These are phyloP conservation scores for Mus pahari DNA, from an alignment of 2,113 vertebrate genomes.

Conservation along the genomic window DNA sequence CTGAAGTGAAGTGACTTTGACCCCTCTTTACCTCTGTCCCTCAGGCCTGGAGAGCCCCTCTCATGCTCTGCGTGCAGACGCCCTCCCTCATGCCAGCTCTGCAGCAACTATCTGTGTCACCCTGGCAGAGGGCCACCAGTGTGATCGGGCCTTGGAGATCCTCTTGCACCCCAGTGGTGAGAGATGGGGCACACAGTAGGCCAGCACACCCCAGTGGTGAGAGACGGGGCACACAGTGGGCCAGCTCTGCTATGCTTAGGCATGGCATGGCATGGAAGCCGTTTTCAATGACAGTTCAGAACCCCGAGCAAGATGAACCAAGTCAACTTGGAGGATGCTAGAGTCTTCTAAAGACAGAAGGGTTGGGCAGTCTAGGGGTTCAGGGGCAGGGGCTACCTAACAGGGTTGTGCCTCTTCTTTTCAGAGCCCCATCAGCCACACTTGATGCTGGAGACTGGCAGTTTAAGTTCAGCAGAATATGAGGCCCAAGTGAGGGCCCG, in stretches of 20 bases:
- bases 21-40: not conserved
- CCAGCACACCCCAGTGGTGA: conserved; percentile 93
- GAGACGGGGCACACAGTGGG: conserved; percentile 54
- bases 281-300: conserved; percentile 5
- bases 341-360: not conserved
- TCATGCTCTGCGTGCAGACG: conserved; percentile 94
- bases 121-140: conserved; percentile 93
- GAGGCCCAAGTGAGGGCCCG: conserved; percentile 91
- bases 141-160: conserved; percentile 94
- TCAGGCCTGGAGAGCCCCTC: conserved; percentile 96
- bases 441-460: conserved; percentile 92
- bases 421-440: conserved; percentile 95
- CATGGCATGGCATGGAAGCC: not conserved
- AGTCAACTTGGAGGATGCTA: not conserved
- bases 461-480: conserved; percentile 92
- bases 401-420: not conserved
- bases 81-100: conserved; percentile 94
- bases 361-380: not conserved
- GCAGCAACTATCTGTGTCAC: conserved; percentile 95
- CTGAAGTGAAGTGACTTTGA: not conserved
- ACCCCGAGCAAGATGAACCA: not conserved
- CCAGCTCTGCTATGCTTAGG: not conserved
- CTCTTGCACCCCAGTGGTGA: conserved; percentile 96
- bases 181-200: conserved; percentile 54
- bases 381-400: not conserved